Evolutionary conservation across 2,797 vertebrate genomes (phyloP).

Genomic region (Momotus momota): DNA sequence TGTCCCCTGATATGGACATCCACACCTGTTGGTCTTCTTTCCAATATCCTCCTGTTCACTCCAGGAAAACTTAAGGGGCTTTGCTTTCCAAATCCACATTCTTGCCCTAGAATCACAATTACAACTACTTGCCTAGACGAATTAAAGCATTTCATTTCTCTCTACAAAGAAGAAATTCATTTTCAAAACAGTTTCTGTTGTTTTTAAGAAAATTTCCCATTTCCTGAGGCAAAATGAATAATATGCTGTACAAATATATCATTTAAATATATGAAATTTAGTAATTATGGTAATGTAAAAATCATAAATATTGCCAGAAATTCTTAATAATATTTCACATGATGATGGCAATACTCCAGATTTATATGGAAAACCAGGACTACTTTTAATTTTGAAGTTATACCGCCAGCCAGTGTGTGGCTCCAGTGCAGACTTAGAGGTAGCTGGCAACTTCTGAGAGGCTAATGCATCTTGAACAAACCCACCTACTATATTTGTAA

Average conservation of each 20-base stretch:
- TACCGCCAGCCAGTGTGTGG: accelerated
- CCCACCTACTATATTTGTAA: not conserved
- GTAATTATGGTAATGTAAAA: not conserved
- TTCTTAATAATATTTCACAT: not conserved
- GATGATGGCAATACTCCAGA: not conserved
- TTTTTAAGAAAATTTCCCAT: not conserved
- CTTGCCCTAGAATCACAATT: not conserved
- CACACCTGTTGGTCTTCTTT: not conserved
- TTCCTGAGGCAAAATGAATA: not conserved
- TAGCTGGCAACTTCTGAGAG: not conserved
- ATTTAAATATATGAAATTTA: not conserved
- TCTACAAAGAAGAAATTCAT: not conserved
- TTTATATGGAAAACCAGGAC: not conserved
- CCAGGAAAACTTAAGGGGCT: not conserved
- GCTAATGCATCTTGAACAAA: not conserved
- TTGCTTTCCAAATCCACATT: not conserved
- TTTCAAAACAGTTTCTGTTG: not conserved
- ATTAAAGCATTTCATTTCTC: not conserved
- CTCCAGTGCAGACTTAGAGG: not conserved
- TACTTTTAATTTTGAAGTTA: not conserved
- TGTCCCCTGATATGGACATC: not conserved
- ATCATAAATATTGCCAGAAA: not conserved
- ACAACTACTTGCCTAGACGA: not conserved
- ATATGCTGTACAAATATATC: not conserved
- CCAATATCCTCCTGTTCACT: not conserved